Evolutionary conservation across 1,140 invertebrate species (phyloP).

Genomic region (Leptopilina boulardi): DNA sequence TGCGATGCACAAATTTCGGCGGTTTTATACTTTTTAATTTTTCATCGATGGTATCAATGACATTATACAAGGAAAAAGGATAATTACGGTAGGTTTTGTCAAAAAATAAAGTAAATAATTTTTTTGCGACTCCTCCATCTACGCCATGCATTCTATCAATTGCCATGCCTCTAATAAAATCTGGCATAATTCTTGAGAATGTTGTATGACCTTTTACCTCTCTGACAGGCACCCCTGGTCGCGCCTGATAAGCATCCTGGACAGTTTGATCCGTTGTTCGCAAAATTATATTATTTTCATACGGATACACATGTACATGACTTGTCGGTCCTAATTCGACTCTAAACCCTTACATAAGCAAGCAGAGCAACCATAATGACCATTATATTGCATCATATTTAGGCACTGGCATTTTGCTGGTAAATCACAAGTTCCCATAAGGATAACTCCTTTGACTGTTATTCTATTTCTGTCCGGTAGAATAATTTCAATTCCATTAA

Average conservation of each 20-base stretch:
- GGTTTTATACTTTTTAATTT: constrained; percentile 30
- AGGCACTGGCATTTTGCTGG: constrained; percentile 29
- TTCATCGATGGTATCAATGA: constrained; percentile 34
- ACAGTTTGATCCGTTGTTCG: no score
- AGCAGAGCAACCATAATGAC: constrained; percentile 4
- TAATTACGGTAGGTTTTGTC: neutral
- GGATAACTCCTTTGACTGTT: neutral
- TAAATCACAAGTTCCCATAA: constrained; percentile 32
- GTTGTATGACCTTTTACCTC: constrained; percentile 37
- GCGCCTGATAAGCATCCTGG: no score
- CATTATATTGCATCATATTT: constrained; percentile 32
- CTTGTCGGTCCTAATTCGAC: neutral
- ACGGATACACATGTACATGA: neutral
- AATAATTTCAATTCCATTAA: neutral
- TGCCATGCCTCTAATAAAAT: constrained; percentile 39
- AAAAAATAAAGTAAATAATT: constrained; percentile 38
- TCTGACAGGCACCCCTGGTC: no score
- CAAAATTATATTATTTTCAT: neutral
- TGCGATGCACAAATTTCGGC: constrained; percentile 40
- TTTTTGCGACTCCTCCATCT: constrained; percentile 40
- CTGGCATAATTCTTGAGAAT: constrained; percentile 47
- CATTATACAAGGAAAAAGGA: constrained; percentile 3
- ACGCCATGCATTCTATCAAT: constrained; percentile 40
- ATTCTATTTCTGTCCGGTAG: neutral
- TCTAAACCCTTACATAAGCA: neutral